Conservation (phyloP, 1,140 invertebrate species). For the Hetaerina americana region DNA sequence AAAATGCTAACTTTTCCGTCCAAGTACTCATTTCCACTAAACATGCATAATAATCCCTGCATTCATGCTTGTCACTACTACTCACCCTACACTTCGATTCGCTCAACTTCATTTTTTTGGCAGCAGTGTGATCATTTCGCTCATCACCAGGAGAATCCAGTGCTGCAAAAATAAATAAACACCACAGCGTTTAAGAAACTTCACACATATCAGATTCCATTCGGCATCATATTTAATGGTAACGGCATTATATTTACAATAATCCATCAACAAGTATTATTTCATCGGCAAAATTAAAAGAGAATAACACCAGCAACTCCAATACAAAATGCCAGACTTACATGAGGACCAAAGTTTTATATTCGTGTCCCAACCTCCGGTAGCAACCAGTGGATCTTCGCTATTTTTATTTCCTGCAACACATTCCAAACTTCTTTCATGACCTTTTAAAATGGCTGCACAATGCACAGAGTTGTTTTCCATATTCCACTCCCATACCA, state of each 20-base stretch:
- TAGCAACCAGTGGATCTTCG: conserved; percentile 56
- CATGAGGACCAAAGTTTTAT: conserved; percentile 39
- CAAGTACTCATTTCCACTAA: no score
- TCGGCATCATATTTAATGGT: conserved; percentile 22
- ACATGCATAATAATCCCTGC: no score
- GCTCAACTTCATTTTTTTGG: conserved; percentile 33
- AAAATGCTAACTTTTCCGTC: no score
- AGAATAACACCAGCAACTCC: neutral
- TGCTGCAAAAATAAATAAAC: conserved; percentile 18
- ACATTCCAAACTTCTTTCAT: conserved; percentile 78
- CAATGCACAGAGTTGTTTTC: conserved; percentile 63
- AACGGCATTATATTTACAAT: conserved; percentile 11
- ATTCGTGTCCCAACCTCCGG: conserved; percentile 76
- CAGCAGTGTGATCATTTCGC: conserved; percentile 27
- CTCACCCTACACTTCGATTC: conserved; percentile 27
- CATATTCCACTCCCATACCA: conserved; percentile 82
- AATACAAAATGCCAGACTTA: neutral
- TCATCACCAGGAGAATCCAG: conserved; percentile 27
- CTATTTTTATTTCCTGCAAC: conserved; percentile 48
- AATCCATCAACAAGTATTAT: neutral
- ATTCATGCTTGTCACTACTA: conserved; percentile 9
- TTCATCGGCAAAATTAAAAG: neutral
- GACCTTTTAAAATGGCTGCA: conserved; percentile 68
- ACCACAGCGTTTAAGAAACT: neutral
- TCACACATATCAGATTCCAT: conserved; percentile 2